Conservation (phyloP, 2,888 invertebrate species). For the Teleogryllus oceanicus region DNA sequence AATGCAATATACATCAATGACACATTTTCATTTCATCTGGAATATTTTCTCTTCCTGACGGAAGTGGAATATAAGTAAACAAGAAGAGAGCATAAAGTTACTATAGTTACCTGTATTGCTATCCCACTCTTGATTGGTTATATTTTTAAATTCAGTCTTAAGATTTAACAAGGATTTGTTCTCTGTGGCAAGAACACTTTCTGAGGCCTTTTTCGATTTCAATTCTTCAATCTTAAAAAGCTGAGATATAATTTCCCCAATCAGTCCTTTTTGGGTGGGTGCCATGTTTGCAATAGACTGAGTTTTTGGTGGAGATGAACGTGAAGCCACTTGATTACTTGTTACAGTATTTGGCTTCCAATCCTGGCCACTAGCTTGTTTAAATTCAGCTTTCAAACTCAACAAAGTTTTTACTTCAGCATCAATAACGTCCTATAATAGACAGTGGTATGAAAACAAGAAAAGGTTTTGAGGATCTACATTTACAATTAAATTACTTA, state of each 20-base stretch:
- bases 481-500: constrained; percentile 53
- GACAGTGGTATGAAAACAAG: not conserved
- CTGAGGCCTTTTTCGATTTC: not conserved
- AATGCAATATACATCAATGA: not conserved
- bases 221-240: not conserved
- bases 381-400: constrained; percentile 49
- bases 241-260: not conserved
- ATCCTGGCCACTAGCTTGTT: constrained; percentile 49
- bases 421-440: constrained; percentile 42
- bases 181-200: not conserved
- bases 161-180: not conserved
- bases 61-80: no score
- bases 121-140: not conserved
- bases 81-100: no score
- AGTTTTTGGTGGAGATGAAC: no score
- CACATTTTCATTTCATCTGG: no score
- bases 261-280: not conserved
- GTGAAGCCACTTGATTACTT: not conserved
- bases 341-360: constrained; percentile 27
- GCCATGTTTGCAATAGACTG: not conserved
- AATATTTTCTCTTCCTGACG: no score
- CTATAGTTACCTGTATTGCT: not conserved
- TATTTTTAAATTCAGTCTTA: not conserved
- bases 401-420: constrained; percentile 47
- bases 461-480: not conserved